Evolutionary conservation across 2,113 vertebrate genomes (phyloP).

Genomic region (Melanerpes formicivorus): DNA sequence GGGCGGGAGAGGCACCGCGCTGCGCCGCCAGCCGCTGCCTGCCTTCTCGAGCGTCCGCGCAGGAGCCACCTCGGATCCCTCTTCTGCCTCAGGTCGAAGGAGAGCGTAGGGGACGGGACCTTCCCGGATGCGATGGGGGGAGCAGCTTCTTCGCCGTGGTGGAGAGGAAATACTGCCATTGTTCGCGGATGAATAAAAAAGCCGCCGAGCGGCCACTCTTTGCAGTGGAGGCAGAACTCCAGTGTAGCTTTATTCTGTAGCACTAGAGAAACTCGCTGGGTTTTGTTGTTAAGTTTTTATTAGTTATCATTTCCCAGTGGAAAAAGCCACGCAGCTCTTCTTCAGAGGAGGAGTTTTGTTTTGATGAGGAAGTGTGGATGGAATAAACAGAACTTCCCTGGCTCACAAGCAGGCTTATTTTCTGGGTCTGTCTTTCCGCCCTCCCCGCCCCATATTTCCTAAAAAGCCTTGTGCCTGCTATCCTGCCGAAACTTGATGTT

Average conservation of each 20-base stretch:
- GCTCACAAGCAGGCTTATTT: not conserved
- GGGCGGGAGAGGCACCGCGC: not conserved
- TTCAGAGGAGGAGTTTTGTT: not conserved
- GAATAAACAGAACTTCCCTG: not conserved
- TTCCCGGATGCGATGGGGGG: not conserved
- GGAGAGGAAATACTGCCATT: conserved; percentile 5
- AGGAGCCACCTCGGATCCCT: not conserved
- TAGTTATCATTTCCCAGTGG: fast-evolving
- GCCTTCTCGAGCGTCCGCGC: not conserved
- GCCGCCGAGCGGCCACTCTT: not conserved
- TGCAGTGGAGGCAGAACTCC: not conserved
- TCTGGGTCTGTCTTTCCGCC: not conserved
- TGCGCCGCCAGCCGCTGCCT: not conserved
- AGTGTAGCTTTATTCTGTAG: not conserved
- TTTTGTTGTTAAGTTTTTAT: too few species aligned
- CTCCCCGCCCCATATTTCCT: not conserved
- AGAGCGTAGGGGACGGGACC: not conserved
- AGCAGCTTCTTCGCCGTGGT: not conserved
- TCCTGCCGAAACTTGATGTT: not conserved
- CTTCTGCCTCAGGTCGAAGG: not conserved
- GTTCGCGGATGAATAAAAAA: conserved; percentile 1
- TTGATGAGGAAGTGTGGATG: not conserved
- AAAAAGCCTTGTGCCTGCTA: fast-evolving
- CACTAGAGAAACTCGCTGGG: not conserved
- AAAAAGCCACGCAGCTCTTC: not conserved